Evolutionary conservation across 1,140 invertebrate species (phyloP).

Genomic region (Aphaenogaster ashmeadi): DNA sequence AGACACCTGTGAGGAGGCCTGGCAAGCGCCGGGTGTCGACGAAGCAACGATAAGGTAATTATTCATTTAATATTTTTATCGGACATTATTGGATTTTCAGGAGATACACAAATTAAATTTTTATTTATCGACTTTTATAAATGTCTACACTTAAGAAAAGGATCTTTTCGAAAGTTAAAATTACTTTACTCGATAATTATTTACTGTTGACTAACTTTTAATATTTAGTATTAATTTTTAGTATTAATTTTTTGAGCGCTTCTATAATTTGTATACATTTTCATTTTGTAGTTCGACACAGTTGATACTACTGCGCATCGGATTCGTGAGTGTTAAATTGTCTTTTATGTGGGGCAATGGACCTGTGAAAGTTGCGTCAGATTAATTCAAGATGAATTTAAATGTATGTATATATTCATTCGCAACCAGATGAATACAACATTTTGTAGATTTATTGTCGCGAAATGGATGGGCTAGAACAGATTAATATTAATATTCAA

Average conservation of each 20-base stretch:
- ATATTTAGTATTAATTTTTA: too few relatives aligned
- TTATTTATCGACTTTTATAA: neutral
- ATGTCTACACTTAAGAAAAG: neutral
- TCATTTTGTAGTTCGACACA: neutral
- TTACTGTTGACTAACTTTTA: neutral
- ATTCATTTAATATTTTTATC: neutral
- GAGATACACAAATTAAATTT: neutral
- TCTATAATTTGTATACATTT: neutral
- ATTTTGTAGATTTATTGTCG: neutral
- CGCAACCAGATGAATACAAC: neutral
- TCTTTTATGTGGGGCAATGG: neutral
- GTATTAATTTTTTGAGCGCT: neutral
- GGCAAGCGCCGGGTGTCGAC: neutral
- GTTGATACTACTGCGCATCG: neutral
- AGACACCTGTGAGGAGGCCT: neutral
- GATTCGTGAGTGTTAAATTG: neutral
- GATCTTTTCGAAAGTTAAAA: neutral
- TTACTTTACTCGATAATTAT: neutral
- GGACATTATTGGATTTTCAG: too few relatives aligned
- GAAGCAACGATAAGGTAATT: neutral
- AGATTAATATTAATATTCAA: slow-evolving; percentile 16
- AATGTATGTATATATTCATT: neutral
- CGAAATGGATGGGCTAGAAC: neutral
- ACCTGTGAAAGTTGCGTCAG: neutral
- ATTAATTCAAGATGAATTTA: slow-evolving; percentile 11